Conservation (phyloP, 2,113 vertebrate species). For the Cyprinodon tularosa region DNA sequence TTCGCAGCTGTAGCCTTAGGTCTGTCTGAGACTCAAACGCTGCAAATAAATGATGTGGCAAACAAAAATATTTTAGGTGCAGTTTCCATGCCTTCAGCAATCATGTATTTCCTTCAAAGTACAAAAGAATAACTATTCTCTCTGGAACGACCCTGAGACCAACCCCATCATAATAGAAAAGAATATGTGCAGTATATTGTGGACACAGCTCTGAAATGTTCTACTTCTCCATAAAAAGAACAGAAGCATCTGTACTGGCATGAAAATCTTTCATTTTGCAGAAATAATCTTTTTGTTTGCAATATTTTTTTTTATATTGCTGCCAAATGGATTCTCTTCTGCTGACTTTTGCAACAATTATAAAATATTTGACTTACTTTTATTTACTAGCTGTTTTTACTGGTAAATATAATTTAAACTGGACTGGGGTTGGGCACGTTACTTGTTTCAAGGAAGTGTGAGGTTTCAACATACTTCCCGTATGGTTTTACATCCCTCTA, state of each 20-base stretch:
- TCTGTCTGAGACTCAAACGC: conserved; percentile 16
- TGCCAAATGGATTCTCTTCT: not conserved
- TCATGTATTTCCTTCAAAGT: not conserved
- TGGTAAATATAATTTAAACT: not conserved
- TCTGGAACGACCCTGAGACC: not conserved
- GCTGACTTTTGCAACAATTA: conserved; percentile 11
- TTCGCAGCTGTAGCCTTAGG: conserved; percentile 34
- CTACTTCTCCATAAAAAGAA: not conserved
- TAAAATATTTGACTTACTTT: conserved; percentile 4
- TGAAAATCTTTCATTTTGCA: not conserved
- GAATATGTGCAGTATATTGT: not conserved
- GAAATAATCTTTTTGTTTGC: not conserved
- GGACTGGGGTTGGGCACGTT: too few species aligned
- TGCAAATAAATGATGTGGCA: conserved; percentile 35
- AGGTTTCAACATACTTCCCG: too few species aligned
- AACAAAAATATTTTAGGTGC: conserved; percentile 29
- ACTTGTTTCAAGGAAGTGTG: too few species aligned
- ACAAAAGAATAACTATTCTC: conserved; percentile 14
- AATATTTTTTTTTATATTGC: not conserved
- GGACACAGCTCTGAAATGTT: not conserved
- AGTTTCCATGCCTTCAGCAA: conserved; percentile 2
- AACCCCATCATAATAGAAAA: not conserved
- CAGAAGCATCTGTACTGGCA: conserved; percentile 4
- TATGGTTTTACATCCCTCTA: too few species aligned
- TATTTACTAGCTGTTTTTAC: not conserved